phyloP scores from a whole-genome alignment of 2,113 vertebrate genomes.

The Podarcis raffonei region DNA sequence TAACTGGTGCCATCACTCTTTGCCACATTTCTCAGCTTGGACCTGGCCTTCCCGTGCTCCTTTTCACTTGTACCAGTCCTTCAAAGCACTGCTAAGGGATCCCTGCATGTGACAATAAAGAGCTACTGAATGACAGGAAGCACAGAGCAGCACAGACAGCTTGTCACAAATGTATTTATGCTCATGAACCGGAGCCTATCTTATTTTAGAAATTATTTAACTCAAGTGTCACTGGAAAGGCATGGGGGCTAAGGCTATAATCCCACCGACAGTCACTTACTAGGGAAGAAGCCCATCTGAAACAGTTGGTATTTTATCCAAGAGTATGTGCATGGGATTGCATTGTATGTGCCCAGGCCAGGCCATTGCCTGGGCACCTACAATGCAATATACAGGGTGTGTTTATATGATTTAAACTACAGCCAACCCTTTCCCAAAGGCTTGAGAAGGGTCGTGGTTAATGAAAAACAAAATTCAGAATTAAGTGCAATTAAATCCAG shows the following conservation, averaged over 20 bases:
- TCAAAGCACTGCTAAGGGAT: slow-evolving; percentile 21
- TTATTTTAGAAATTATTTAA: slow-evolving; percentile 29
- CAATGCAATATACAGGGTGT: not conserved
- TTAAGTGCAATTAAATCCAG: not conserved
- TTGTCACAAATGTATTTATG: not conserved
- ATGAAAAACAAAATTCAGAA: not conserved
- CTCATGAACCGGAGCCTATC: not conserved
- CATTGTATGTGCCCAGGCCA: not conserved
- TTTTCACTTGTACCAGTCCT: slow-evolving; percentile 5
- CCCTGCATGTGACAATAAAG: not conserved
- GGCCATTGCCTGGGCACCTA: not conserved
- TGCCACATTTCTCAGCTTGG: not conserved
- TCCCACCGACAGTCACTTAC: too few species aligned
- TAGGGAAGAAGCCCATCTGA: not conserved
- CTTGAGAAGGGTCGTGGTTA: not conserved
- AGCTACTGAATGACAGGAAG: slow-evolving; percentile 1
- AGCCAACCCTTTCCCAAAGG: not conserved
- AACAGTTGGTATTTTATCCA: not conserved
- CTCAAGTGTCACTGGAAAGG: not conserved
- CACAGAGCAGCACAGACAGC: not conserved
- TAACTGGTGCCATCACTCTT: slow-evolving; percentile 4
- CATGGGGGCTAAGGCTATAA: not conserved
- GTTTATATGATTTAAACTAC: not conserved
- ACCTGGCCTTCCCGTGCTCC: not conserved
- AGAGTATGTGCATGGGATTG: not conserved